Evolutionary conservation across 1,140 invertebrate genomes (phyloP).

Genomic region (Drosophila miranda): DNA sequence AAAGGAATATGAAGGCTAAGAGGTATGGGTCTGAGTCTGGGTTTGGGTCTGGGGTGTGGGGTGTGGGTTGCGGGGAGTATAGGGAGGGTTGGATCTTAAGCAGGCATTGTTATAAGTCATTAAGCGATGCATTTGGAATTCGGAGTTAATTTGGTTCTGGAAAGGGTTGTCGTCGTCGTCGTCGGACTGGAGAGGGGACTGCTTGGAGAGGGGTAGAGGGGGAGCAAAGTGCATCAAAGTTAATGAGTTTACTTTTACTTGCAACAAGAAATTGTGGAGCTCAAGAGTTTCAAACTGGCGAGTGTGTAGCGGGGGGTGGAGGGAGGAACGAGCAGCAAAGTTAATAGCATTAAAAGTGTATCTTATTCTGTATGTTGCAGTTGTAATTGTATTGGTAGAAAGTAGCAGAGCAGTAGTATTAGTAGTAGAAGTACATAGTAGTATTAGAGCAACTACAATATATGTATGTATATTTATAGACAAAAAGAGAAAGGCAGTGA

Average conservation of each 20-base stretch:
- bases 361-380: slow-evolving; percentile 33
- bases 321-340: slow-evolving; percentile 27
- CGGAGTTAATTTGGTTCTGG: neutral
- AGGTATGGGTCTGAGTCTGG: neutral
- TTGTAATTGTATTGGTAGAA: slow-evolving; percentile 25
- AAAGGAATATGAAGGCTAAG: slow-evolving; percentile 13
- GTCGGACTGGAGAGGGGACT: neutral
- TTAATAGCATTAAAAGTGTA: slow-evolving; percentile 44
- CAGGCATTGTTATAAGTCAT: slow-evolving; percentile 25
- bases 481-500: slow-evolving; percentile 28
- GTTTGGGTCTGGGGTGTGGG: neutral
- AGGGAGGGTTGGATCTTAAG: slow-evolving; percentile 20
- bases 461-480: slow-evolving; percentile 20
- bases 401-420: slow-evolving; percentile 39
- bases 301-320: neutral
- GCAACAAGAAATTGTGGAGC: slow-evolving; percentile 23
- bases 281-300: slow-evolving; percentile 2
- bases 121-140: slow-evolving; percentile 39
- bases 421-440: slow-evolving; percentile 36
- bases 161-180: neutral
- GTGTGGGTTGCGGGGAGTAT: neutral
- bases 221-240: slow-evolving; percentile 31
- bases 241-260: slow-evolving; percentile 33
- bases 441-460: slow-evolving; percentile 39
- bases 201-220: neutral